Evolutionary conservation across 2,113 vertebrate species (phyloP).

Genomic region (Heterochromis multidens): DNA sequence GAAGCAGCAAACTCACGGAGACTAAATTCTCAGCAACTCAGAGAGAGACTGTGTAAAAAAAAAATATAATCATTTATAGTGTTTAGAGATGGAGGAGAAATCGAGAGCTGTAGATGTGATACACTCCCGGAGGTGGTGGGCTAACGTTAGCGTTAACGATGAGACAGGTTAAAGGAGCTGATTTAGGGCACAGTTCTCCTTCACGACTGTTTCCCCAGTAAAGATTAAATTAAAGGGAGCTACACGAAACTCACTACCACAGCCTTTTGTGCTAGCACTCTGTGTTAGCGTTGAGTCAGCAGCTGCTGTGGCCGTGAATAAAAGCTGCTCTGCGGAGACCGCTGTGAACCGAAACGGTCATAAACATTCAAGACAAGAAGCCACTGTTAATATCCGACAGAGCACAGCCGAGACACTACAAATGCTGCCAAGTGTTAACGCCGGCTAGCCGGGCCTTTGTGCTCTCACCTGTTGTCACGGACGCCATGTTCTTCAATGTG

Average conservation of each 20-base stretch:
- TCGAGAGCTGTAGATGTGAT: neutral
- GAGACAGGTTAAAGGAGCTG: accelerated
- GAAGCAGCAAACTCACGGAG: too few relatives aligned
- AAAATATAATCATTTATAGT: too few relatives aligned
- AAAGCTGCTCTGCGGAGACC: neutral
- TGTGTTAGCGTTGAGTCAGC: constrained; percentile 15
- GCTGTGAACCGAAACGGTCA: accelerated
- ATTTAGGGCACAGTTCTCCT: accelerated
- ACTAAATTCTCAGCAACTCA: neutral
- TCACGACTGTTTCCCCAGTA: accelerated
- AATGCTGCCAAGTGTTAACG: neutral
- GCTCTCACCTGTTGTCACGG: constrained; percentile 79
- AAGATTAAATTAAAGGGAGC: neutral
- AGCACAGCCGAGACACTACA: accelerated
- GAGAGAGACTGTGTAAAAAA: neutral
- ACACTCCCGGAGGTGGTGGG: neutral
- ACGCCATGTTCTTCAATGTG: constrained; percentile 74
- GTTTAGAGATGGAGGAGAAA: neutral
- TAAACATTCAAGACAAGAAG: accelerated
- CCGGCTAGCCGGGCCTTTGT: constrained; percentile 15
- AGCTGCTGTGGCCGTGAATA: neutral
- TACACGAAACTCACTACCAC: neutral
- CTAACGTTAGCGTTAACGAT: neutral
- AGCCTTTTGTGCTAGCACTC: neutral
- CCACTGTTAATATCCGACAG: accelerated